Conservation (phyloP, 2,888 invertebrate genomes). For the Pherbina coryleti region DNA sequence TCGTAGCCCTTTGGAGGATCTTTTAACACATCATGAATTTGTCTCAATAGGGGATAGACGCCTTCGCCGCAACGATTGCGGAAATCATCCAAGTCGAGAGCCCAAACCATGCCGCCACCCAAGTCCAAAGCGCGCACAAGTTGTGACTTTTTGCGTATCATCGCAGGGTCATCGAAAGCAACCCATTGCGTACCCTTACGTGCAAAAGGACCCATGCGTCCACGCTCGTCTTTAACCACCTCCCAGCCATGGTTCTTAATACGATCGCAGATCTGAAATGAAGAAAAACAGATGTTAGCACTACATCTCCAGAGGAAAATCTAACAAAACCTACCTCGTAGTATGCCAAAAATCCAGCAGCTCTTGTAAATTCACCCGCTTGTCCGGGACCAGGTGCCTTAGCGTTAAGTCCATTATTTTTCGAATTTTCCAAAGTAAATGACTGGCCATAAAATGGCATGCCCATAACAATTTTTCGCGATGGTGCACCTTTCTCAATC, state of each 20-base stretch:
- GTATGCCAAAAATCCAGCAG: conserved; percentile 88
- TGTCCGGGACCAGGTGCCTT: conserved; percentile 83
- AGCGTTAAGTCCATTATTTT: conserved; percentile 78
- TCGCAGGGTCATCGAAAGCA: conserved; percentile 86
- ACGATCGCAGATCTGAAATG: conserved; percentile 82
- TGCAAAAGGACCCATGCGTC: conserved; percentile 89
- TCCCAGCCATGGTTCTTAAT: conserved; percentile 83
- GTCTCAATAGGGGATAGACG: conserved; percentile 81
- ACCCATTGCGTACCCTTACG: conserved; percentile 93
- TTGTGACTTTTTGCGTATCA: conserved; percentile 83
- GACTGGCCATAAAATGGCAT: conserved; percentile 92
- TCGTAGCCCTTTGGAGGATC: conserved; percentile 65
- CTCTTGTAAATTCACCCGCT: conserved; percentile 87
- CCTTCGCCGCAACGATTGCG: conserved; percentile 84
- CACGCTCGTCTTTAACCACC: conserved; percentile 81
- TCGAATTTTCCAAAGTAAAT: conserved; percentile 77
- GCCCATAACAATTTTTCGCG: conserved; percentile 87
- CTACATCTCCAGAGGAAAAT: not conserved
- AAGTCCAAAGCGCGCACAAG: conserved; percentile 82
- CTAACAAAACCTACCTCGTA: conserved; percentile 76
- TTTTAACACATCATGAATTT: conserved; percentile 81
- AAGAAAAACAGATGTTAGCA: not conserved
- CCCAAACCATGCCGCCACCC: conserved; percentile 93
- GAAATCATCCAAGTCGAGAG: conserved; percentile 90
- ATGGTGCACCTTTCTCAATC: conserved; percentile 86